Conservation (phyloP, 1,140 invertebrate genomes). For the Ptiloglossa arizonensis region DNA sequence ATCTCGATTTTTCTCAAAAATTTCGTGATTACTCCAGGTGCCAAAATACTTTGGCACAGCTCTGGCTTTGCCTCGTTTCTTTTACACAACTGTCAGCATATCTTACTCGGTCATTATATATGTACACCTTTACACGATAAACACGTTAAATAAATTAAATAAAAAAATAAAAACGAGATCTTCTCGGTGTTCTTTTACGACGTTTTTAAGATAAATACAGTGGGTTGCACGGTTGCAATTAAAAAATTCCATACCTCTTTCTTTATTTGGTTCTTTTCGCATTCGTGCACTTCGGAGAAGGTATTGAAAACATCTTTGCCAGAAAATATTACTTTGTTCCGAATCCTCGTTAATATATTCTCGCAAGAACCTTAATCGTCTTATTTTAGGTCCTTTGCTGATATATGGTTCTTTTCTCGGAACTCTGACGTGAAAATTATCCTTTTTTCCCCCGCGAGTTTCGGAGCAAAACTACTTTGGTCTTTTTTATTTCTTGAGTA, state of each 20-base stretch:
- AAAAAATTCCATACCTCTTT: not conserved
- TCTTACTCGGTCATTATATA: too few relatives aligned
- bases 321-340: not conserved
- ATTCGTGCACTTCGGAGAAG: not conserved
- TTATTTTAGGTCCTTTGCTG: slow-evolving; percentile 10
- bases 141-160: too few relatives aligned
- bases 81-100: too few relatives aligned
- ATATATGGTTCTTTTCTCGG: slow-evolving; percentile 34
- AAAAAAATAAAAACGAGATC: too few relatives aligned
- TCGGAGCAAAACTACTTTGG: too few relatives aligned
- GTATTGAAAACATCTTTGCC: not conserved
- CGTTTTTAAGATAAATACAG: not conserved
- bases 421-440: slow-evolving; percentile 9
- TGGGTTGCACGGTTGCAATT: not conserved
- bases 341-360: slow-evolving; percentile 6
- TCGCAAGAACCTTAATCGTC: not conserved
- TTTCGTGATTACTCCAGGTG: too few relatives aligned
- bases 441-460: slow-evolving; percentile 4
- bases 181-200: too few relatives aligned
- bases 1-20: too few relatives aligned
- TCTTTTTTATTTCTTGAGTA: slow-evolving; percentile 8
- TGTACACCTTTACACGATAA: too few relatives aligned
- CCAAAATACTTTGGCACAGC: too few relatives aligned
- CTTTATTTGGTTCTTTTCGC: too few relatives aligned
- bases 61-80: too few relatives aligned